Conservation (phyloP, 2,113 vertebrate species). For the Paramisgurnus dabryanus region DNA sequence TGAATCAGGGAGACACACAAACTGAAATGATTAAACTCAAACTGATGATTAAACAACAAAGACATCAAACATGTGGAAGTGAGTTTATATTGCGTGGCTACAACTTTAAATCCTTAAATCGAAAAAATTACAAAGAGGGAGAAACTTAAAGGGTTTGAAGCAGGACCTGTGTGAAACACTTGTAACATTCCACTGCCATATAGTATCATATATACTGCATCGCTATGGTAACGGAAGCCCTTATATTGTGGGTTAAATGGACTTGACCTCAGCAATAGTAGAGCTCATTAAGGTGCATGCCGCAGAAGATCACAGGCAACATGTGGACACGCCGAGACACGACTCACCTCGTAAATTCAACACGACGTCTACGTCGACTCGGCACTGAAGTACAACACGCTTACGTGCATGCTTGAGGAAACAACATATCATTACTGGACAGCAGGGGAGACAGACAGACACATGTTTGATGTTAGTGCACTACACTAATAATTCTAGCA, state of each 20-base stretch:
- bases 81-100: no score
- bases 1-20: no score
- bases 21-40: no score
- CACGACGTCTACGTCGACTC: background rate
- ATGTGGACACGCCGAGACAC: slow-evolving; percentile 19
- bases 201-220: background rate
- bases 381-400: background rate
- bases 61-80: no score
- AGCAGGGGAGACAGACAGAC: background rate
- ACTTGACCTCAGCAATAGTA: slow-evolving; percentile 1
- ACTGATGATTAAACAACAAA: no score
- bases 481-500: background rate
- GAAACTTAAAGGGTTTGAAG: background rate
- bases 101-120: no score
- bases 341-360: slow-evolving; percentile 13
- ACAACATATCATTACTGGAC: slow-evolving; percentile 8
- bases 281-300: slow-evolving; percentile 14
- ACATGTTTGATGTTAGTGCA: background rate
- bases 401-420: background rate
- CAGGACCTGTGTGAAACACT: background rate
- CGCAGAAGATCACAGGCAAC: slow-evolving; percentile 26
- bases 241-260: slow-evolving; percentile 11
- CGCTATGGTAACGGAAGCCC: background rate
- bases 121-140: no score
- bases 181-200: background rate